These are phyloP conservation scores for Bellardia bayeri DNA, from an alignment of 2,888 invertebrate species.

Conservation along the genomic window DNA sequence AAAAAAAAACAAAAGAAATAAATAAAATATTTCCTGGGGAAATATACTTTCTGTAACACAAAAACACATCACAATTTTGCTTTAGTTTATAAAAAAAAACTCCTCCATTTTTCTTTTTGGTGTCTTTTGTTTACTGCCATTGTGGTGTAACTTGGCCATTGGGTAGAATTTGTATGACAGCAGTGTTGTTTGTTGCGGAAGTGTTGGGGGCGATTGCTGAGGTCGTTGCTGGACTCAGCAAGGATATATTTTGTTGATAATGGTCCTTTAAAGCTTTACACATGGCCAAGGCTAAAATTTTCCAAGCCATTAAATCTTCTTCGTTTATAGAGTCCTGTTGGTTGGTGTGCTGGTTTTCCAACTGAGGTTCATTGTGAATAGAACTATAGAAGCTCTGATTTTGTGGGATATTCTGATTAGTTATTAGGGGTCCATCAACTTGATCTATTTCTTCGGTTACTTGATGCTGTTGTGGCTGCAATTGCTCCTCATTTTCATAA, in stretches of 20 bases:
- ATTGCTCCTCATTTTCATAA: conserved; percentile 78
- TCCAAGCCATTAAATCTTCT: conserved; percentile 80
- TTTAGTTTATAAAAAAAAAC: conserved; percentile 44
- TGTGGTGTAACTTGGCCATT: conserved; percentile 75
- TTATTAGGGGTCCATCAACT: conserved; percentile 77
- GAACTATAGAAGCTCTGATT: background rate
- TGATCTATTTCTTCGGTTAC: conserved; percentile 76
- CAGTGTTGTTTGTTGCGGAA: conserved; percentile 70
- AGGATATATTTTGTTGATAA: conserved; percentile 76
- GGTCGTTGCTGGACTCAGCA: background rate
- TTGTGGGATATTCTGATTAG: conserved; percentile 23
- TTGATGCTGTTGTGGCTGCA: conserved; percentile 61
- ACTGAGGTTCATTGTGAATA: background rate
- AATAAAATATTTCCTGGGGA: conserved; percentile 75
- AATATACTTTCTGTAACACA: conserved; percentile 67
- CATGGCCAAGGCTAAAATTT: conserved; percentile 81
- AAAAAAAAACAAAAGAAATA: conserved; percentile 19
- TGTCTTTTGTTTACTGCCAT: conserved; percentile 69
- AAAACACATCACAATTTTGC: conserved; percentile 77
- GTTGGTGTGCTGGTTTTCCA: background rate
- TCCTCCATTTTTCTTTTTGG: background rate
- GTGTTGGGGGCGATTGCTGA: conserved; percentile 52
- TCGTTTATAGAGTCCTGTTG: conserved; percentile 1
- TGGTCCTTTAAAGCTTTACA: conserved; percentile 82
- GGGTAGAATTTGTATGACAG: conserved; percentile 80